phyloP scores from a whole-genome alignment of 2,797 vertebrate genomes.

The Thamnophis elegans region DNA sequence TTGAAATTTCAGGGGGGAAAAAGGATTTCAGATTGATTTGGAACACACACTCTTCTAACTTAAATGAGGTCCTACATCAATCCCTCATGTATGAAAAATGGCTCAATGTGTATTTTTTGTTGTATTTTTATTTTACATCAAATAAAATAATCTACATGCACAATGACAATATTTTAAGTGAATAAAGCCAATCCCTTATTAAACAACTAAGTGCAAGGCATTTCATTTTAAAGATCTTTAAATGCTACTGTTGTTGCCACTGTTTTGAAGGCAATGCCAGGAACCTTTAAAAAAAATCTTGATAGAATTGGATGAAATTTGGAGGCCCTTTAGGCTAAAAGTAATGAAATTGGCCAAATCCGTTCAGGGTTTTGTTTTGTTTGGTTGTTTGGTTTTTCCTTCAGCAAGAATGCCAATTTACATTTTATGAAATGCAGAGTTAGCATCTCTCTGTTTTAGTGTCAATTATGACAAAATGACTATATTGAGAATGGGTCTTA shows the following conservation, averaged over 20 bases:
- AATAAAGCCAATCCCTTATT: neutral
- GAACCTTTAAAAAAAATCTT: neutral
- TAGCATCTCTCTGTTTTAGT: neutral
- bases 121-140: neutral
- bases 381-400: neutral
- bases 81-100: neutral
- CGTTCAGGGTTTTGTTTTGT: neutral
- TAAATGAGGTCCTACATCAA: neutral
- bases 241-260: neutral
- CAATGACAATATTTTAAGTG: neutral
- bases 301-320: neutral
- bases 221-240: neutral
- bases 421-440: neutral
- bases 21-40: neutral
- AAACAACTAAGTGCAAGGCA: neutral
- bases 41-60: neutral
- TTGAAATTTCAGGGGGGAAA: neutral
- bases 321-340: neutral
- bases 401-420: neutral
- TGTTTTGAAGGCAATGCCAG: neutral
- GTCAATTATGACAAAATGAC: neutral
- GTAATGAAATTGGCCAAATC: neutral
- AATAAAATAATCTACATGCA: neutral
- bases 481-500: neutral
- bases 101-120: neutral